Conservation (phyloP, 2,888 invertebrate species). For the Agapetus fuscipes region DNA sequence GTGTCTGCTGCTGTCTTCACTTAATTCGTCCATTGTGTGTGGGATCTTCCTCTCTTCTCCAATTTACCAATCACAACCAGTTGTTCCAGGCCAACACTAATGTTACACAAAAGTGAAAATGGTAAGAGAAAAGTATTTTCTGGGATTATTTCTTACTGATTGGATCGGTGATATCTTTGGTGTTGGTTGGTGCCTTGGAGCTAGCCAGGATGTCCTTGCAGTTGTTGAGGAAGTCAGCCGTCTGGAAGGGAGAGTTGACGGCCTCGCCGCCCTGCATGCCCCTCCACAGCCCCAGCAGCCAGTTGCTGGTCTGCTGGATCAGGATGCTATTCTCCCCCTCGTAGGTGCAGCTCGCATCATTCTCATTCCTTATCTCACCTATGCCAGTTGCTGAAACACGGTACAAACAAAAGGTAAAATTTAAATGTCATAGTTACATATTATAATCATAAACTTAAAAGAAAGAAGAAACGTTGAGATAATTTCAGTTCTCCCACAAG, state of each 20-base stretch:
- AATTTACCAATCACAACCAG: too few relatives aligned
- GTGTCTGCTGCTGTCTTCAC: too few relatives aligned
- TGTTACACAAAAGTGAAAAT: too few relatives aligned
- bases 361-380: slow-evolving; percentile 65
- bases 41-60: too few relatives aligned
- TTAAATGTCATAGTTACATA: too few relatives aligned
- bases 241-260: slow-evolving; percentile 53
- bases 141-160: slow-evolving; percentile 42
- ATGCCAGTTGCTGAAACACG: slow-evolving; percentile 53
- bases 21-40: too few relatives aligned
- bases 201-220: slow-evolving; percentile 29
- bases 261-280: slow-evolving; percentile 30
- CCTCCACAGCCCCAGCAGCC: slow-evolving; percentile 59
- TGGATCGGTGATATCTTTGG: slow-evolving; percentile 43
- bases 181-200: slow-evolving; percentile 27
- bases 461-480: too few relatives aligned
- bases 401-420: background rate
- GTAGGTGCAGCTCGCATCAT: slow-evolving; percentile 82
- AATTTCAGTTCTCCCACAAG: too few relatives aligned
- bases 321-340: slow-evolving; percentile 89
- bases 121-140: too few relatives aligned
- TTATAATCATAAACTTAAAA: too few relatives aligned
- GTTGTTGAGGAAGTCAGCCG: slow-evolving; percentile 53
- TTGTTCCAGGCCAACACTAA: too few relatives aligned
- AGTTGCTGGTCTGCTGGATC: slow-evolving; percentile 81